These are phyloP conservation scores for Argynnis bischoffii DNA, from an alignment of 2,888 invertebrate genomes.

Conservation along the genomic window DNA sequence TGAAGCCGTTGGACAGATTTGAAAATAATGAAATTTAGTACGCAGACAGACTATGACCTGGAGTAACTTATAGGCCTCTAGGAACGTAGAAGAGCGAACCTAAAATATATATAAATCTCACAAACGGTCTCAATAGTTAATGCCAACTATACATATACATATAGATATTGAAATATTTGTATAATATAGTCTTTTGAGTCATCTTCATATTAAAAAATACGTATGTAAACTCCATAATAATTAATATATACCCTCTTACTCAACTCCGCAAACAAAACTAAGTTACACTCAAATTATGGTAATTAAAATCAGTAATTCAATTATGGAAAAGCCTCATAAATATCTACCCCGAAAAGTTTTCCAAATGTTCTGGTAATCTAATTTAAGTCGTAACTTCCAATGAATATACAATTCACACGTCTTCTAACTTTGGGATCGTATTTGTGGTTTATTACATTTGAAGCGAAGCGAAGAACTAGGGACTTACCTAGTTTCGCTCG, in stretches of 20 bases:
- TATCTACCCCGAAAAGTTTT: conserved; percentile 8
- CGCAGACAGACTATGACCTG: no score
- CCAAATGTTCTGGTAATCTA: conserved; percentile 8
- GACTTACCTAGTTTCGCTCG: no score
- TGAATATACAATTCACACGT: conserved; percentile 17
- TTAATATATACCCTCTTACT: background rate
- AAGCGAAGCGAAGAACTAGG: background rate
- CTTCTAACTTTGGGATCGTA: conserved; percentile 5
- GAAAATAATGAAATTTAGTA: no score
- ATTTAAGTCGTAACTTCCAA: conserved; percentile 14
- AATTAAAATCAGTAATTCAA: conserved; percentile 18
- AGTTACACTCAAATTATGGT: conserved; percentile 16
- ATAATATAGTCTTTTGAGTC: no score
- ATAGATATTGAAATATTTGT: no score
- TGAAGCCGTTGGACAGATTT: no score
- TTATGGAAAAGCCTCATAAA: conserved; percentile 20
- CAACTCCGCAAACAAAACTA: background rate
- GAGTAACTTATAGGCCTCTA: no score
- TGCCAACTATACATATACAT: no score
- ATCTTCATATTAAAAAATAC: background rate
- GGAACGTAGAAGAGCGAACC: no score
- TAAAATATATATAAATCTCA: no score
- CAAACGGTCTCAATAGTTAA: no score
- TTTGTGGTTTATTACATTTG: conserved; percentile 3
- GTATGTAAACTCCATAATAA: background rate